A percentile compares a stretch with the other conserved stretches of the same genome.
Evolutionary conservation across 2,888 invertebrate genomes (phyloP).

Genomic region (Graphium colonna): DNA sequence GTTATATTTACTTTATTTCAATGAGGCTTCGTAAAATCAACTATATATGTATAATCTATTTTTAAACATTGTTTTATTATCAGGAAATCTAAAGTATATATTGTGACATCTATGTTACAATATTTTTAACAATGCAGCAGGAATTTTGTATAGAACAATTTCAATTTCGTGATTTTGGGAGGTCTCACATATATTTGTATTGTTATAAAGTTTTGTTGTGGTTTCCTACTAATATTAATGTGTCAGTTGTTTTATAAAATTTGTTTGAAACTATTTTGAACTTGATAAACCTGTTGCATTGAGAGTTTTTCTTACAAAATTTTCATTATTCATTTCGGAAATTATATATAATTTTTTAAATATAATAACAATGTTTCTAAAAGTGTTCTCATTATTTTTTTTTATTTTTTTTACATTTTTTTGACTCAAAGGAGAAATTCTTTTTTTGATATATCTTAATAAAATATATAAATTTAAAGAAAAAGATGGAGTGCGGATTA

Average conservation of each 20-base stretch:
- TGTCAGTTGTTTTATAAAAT: not conserved
- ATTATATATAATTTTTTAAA: no score
- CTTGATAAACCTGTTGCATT: conserved; percentile 35
- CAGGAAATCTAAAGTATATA: conserved; percentile 10
- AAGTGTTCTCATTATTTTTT: no score
- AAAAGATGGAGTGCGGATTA: not conserved
- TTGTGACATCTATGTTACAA: no score
- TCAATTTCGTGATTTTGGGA: conserved; percentile 25
- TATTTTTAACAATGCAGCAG: conserved; percentile 37
- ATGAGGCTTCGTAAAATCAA: conserved; percentile 34
- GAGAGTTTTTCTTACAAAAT: conserved; percentile 12
- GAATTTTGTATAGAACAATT: conserved; percentile 28
- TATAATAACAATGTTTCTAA: no score
- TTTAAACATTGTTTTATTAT: not conserved
- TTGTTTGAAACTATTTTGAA: conserved; percentile 22
- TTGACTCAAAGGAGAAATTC: no score
- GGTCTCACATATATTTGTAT: conserved; percentile 25
- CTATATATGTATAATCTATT: conserved; percentile 3
- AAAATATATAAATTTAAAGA: no score
- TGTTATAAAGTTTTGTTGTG: conserved; percentile 54
- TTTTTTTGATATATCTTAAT: no score
- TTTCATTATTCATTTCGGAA: no score
- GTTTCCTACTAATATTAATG: conserved; percentile 47
- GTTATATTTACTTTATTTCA: conserved; percentile 22
- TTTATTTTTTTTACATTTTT: no score